Evolutionary conservation across 2,113 vertebrate genomes (phyloP), one percentile per base, ranked within the genome.

Genomic region (Notarius quadriscutis): DNA sequence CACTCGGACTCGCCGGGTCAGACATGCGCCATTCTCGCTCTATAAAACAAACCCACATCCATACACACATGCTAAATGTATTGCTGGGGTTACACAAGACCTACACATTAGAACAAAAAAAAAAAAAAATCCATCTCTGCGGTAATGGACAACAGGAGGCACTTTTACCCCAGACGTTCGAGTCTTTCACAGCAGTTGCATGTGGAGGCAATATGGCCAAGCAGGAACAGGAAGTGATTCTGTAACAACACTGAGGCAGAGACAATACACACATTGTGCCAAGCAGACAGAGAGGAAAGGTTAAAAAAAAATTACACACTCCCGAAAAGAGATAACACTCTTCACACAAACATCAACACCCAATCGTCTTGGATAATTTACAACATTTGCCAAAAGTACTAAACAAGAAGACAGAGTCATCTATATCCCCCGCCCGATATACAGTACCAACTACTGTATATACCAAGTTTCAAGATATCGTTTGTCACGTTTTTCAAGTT

Each of bases 181-280:
- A 62, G 74, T 82, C 41, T 74, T 51, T 86, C 83, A 58, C 53
- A 89, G 71, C 51, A 7, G 27, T n/a, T 22, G 84, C 87, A 82
- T 88, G 88, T 87, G 89, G 79, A 82, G 53, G 83, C 85, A 85
- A 83, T 86, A 84, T 84, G 85, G 77, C 71, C 62, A 58, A 72
- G 72, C 4, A 58, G 72, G 77, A 87, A 90, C 77, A 83, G 83
- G 83, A 14, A 58, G 60, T 62, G 71, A 25, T 74, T n/a, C 20
- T 55, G 71, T 65, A 81, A 53, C 18, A 57, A 55, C 18, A 41
- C 81, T 53, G 83, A 69, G 75, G 20, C 53, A 65, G 25, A 72
- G 79, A 86, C 57, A 81, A 65, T 30, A 62, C 90, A n/a, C 18
- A 86, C 12, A 50, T 77, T 79, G n/a, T 34, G 65, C 86, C 22